Evolutionary conservation across 2,797 vertebrate genomes (phyloP).

Genomic region (Lerista edwardsae): DNA sequence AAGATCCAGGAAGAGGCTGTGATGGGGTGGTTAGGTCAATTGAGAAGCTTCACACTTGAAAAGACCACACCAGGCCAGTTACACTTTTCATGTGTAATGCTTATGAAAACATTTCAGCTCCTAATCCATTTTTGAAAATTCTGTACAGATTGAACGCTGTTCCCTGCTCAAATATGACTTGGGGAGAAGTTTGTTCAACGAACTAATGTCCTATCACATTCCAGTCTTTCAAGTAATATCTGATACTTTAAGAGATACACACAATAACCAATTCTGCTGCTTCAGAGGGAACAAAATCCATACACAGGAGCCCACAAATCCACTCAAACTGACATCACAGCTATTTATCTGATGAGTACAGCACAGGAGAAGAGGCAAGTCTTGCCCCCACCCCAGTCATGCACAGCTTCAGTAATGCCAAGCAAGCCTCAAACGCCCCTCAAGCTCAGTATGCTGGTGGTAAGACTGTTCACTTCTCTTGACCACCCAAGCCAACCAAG

Average conservation of each 20-base stretch:
- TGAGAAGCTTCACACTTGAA: not conserved
- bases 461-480: too few relatives aligned
- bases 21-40: not conserved
- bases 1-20: not conserved
- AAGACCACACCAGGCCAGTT: not conserved
- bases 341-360: not conserved
- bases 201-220: not conserved
- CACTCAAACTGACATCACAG: too few relatives aligned
- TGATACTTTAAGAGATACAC: too few relatives aligned
- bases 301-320: too few relatives aligned
- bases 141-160: too few relatives aligned
- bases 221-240: too few relatives aligned
- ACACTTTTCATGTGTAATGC: not conserved
- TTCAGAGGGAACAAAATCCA: not conserved
- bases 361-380: not conserved
- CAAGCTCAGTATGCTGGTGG: not conserved
- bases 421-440: not conserved
- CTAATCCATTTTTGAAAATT: not conserved
- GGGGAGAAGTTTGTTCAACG: not conserved
- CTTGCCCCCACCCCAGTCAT: not conserved
- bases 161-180: not conserved
- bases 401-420: not conserved
- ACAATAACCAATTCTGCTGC: too few relatives aligned
- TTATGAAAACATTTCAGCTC: not conserved
- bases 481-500: not conserved